phyloP scores from a whole-genome alignment of 92 coral and sea anemone genomes.

The Umimayanthus chanpuru region DNA sequence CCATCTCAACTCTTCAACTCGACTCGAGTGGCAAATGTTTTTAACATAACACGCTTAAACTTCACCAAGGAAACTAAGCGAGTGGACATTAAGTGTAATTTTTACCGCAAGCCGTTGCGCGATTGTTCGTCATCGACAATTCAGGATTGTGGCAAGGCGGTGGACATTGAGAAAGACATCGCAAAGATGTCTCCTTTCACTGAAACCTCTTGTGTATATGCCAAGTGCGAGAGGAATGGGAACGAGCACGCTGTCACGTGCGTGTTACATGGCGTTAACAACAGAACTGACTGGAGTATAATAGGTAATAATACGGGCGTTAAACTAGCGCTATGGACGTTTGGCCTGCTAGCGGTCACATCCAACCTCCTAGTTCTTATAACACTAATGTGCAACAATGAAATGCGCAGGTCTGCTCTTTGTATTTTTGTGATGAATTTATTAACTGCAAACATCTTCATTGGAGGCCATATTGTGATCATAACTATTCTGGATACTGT shows the following conservation, averaged over 20 bases:
- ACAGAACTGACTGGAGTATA: constrained; percentile 67
- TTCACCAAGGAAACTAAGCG: constrained; percentile 50
- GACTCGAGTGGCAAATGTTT: constrained; percentile 35
- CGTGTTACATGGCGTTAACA: constrained; percentile 49
- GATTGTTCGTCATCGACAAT: constrained; percentile 58
- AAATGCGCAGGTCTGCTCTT: constrained; percentile 76
- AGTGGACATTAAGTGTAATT: constrained; percentile 75
- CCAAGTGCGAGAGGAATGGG: constrained; percentile 69
- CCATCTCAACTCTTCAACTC: constrained; percentile 64
- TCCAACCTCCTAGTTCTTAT: constrained; percentile 76
- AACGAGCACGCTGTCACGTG: constrained; percentile 53
- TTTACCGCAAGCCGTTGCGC: constrained; percentile 68
- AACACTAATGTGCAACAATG: constrained; percentile 75
- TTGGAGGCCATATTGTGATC: constrained; percentile 75
- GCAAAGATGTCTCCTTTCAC: constrained; percentile 60
- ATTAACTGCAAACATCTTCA: constrained; percentile 75
- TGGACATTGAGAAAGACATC: constrained; percentile 66
- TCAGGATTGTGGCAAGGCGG: constrained; percentile 63
- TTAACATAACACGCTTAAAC: constrained; percentile 24
- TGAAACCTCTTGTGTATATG: constrained; percentile 68
- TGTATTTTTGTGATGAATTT: constrained; percentile 87
- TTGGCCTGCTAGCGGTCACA: constrained; percentile 81
- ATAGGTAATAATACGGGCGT: constrained; percentile 86
- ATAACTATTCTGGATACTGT: constrained; percentile 78
- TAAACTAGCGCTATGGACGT: constrained; percentile 88